phyloP scores from a whole-genome alignment of 64 coral and sea anemone genomes.

The Pocillopora verrucosa region DNA sequence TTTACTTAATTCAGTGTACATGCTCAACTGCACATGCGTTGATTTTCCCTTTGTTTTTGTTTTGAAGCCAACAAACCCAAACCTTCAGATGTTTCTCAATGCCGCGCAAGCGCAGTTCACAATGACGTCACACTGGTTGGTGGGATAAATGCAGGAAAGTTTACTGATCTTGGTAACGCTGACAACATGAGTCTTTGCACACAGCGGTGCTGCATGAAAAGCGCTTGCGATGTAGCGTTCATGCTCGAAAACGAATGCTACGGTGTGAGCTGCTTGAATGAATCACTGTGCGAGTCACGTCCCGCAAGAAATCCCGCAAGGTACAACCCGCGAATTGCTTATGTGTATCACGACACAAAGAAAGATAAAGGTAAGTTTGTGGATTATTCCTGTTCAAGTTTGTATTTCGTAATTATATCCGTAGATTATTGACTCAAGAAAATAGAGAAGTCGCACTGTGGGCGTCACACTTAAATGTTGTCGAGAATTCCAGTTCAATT shows the following conservation, averaged over 20 bases:
- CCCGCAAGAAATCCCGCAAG: constrained; percentile 77
- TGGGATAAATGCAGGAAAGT: constrained; percentile 93
- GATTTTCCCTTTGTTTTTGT: background rate
- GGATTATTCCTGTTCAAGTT: too few relatives aligned
- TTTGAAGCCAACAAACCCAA: background rate
- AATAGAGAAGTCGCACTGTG: too few relatives aligned
- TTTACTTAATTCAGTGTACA: too few relatives aligned
- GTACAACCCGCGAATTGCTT: constrained; percentile 85
- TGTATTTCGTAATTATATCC: too few relatives aligned
- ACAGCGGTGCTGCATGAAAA: constrained; percentile 75
- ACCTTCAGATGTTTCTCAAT: constrained; percentile 13
- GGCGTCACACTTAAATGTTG: too few relatives aligned
- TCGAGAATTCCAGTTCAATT: too few relatives aligned
- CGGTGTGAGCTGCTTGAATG: constrained; percentile 78
- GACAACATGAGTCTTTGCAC: constrained; percentile 75
- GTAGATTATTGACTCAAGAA: too few relatives aligned
- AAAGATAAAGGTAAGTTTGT: constrained; percentile 56
- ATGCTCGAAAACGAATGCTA: constrained; percentile 88
- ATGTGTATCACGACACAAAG: constrained; percentile 63
- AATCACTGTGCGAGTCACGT: constrained; percentile 77
- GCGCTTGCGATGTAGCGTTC: constrained; percentile 93
- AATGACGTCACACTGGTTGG: constrained; percentile 93
- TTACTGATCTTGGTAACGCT: constrained; percentile 78
- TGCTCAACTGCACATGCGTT: background rate
- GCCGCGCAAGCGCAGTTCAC: constrained; percentile 67